A percentile compares a stretch with the other conserved stretches of the same genome.
Evolutionary conservation across 2,113 vertebrate genomes (phyloP).

Genomic region (Illadopsis cleaveri): DNA sequence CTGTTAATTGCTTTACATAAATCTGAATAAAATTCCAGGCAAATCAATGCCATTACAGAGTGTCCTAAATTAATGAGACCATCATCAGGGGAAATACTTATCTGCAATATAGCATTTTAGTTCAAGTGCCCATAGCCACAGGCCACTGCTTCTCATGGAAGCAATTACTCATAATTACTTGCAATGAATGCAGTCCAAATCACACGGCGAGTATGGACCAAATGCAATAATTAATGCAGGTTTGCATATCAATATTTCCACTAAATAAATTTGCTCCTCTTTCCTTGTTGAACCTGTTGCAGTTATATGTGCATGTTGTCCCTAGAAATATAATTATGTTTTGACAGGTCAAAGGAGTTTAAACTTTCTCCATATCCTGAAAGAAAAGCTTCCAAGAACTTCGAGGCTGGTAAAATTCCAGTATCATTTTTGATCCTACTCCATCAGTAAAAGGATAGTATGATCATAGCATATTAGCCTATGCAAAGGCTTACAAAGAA

Average conservation of each 20-base stretch:
- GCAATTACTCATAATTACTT: not conserved
- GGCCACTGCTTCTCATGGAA: not conserved
- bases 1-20: slow-evolving; percentile 6
- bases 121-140: slow-evolving; percentile 11
- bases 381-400: not conserved
- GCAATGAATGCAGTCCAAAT: not conserved
- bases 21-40: not conserved
- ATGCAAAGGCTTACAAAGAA: not conserved
- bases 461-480: not conserved
- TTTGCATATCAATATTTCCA: not conserved
- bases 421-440: not conserved
- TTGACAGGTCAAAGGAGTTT: not conserved
- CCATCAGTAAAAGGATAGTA: not conserved
- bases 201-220: not conserved
- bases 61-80: slow-evolving; percentile 3
- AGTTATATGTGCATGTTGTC: not conserved
- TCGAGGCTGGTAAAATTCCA: not conserved
- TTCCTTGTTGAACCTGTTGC: not conserved
- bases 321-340: not conserved
- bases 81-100: not conserved
- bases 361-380: not conserved
- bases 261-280: not conserved
- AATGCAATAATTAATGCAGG: not conserved
- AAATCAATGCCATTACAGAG: not conserved
- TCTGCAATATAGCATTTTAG: not conserved